Base-by-base conservation (phyloP, 2,888 invertebrate species). In the Serripes groenlandicus region DNA sequence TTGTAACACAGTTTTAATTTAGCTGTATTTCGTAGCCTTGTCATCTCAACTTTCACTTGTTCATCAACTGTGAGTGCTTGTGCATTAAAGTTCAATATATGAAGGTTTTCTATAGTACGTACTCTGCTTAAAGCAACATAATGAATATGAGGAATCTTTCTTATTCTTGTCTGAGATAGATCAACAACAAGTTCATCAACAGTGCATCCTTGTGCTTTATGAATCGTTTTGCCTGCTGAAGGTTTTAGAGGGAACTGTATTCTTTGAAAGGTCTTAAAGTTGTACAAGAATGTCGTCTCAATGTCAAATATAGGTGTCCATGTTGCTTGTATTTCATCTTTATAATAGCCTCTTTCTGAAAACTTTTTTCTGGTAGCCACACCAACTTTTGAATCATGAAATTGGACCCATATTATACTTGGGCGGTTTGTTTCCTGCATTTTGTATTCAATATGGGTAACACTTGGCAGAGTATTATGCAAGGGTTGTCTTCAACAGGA, bases 251-350 rank as follows among this genome's bases (percentile, higher is more conserved):
- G 85, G 69, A 85, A 78, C 60, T 85, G 85, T 9, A 78, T 62
- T 72, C 78, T 52, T 35, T 83, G 60, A 77, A 58, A 80, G 11
- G 69, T 79, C 52, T 80, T 80, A 21, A 21, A 49, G n/a, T 72
- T 75, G 52, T 76, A 79, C n/a, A 70, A 32, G 62, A 80, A 84
- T 34, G 70, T 78, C 49, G 78, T 52, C 37, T 83, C 76, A 18
- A 66, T 49, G 52, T 83, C 83, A 80, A 80, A 83, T 35, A 83
- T 60, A 58, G 75, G 81, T 34, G 78, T 85, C 78, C 78, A 81
- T n/a, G n/a, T n/a, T n/a, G n/a, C n/a, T n/a, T n/a, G n/a, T n/a
- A n/a, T n/a, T n/a, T n/a, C n/a, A n/a, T n/a, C n/a, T n/a, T n/a
- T n/a, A n/a, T n/a, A n/a, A n/a, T n/a, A n/a, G n/a, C n/a, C n/a